Conservation (phyloP, 2,888 invertebrate genomes). For the Physocephala rufipes region DNA sequence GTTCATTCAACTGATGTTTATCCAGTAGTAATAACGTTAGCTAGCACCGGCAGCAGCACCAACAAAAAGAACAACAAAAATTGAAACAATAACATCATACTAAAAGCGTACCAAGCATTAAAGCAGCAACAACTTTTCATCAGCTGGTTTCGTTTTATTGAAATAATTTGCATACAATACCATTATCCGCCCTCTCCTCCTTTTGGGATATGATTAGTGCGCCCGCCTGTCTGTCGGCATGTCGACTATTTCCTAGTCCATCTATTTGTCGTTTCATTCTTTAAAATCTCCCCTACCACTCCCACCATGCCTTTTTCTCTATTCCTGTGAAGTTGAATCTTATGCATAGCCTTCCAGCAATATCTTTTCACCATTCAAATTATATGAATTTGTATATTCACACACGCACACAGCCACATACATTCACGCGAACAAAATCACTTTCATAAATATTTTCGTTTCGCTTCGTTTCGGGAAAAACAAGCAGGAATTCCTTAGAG, state of each 20-base stretch:
- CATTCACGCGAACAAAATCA: neutral
- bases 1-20: conserved; percentile 27
- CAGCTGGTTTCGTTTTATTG: conserved; percentile 17
- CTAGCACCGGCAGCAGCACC: neutral
- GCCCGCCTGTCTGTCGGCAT: conserved; percentile 19
- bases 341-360: neutral
- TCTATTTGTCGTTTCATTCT: neutral
- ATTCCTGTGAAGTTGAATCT: conserved; percentile 24
- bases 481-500: neutral
- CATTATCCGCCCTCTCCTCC: conserved; percentile 2
- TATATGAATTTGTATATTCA: conserved; percentile 23
- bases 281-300: conserved; percentile 26
- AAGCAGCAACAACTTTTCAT: neutral
- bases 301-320: conserved; percentile 16
- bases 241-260: neutral
- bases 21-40: neutral
- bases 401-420: neutral
- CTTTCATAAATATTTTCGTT: too few species aligned
- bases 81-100: too few species aligned
- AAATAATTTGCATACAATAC: conserved; percentile 12
- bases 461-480: too few species aligned
- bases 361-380: conserved; percentile 6
- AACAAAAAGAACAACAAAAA: neutral
- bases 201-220: too few species aligned
- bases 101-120: too few species aligned